Base-by-base conservation (phyloP, 2,113 vertebrate species). In the Corynorhinus townsendii region DNA sequence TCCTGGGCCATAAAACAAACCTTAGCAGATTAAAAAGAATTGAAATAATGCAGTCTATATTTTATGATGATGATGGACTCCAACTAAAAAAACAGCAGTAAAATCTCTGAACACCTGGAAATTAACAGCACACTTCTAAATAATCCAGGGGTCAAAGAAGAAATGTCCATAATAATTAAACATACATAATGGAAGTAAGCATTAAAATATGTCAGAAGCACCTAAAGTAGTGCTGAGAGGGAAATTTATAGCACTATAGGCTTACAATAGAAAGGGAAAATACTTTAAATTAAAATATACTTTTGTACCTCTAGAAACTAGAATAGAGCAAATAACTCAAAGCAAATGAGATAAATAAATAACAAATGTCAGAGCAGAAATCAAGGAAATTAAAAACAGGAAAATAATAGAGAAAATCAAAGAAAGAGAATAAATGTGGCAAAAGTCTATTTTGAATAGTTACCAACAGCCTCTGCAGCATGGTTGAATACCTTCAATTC, bases 81-180 rank as follows among this genome's bases (percentile, higher is more conserved):
- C 30, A 79, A 68, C 30, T 76, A 47, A 11, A 92, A 72, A 89
- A 22, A 12, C 33, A 77, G 5, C 43, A 56, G 30, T 8, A 26
- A 47, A 26, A 68, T 81, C 9, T 43, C 33, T n/a, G 19, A 11
- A n/a, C 0, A 35, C 1, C 26, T 49, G 10, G 7, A 84, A 20
- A 87, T 72, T 83, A 83, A 22, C 10, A 64, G 35, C 17, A 7
- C 38, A 22, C 11, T 56, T 66, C 17, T 82, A 49, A 56, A 47
- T 69, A 71, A 77, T 2, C 0, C 0, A 17, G n/a, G 2, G 2
- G 10, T 22, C 11, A 43, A 73, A 59, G 5, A 52, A 16, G 10
- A 72, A 47, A 52, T 64, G 28, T 72, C n/a, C 14, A 24, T 24
- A 33, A 76, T 59, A 69, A 80, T 94, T 15, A 76, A 52, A 69